Evolutionary conservation across 2,888 invertebrate species (phyloP), one percentile per base, ranked within the genome.

Genomic region (Patella pellucida): DNA sequence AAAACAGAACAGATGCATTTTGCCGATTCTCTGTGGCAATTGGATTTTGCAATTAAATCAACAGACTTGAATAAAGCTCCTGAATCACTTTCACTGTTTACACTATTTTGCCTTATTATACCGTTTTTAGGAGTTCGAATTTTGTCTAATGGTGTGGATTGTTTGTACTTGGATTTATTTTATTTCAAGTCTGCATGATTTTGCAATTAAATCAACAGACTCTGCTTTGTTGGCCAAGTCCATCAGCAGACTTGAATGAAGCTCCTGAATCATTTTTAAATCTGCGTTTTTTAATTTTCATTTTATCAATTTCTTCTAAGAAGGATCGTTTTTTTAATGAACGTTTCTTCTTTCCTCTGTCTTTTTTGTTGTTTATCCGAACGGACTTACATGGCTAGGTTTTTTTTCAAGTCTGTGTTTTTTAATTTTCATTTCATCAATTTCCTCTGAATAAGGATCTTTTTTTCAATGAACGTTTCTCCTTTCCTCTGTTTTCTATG

Each of bases 221-320:
- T 74, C 74, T 31, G 74, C 74, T 27, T 74, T 74, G 3, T 74
- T 68, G 9, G 74, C 50, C 11, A 69, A 68, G 50, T 51, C n/a
- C 14, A 69, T 74, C 74, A 69, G 69, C 68, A 31, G 68, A 69
- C 23, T 69, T 69, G 3, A 16, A 5, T 5, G 69, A n/a, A 19
- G 54, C 68, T 2, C 11, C 14, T 14, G 68, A n/a, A 62, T 74
- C 69, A 15, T 3, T 16, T 52, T 74, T 12, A 4, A 74, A 9
- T 3, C 69, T 14, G 7, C 12, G 16, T 3, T 52, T 7, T 68
- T 73, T 73, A 16, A 5, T 50, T 68, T 73, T 73, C n/a, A 73
- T 11, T 4, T 73, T 51, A 11, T 67, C 67, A 41, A 73, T 68
- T 73, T 73, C 73, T 50, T 67, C 73, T 16, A 67, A 23, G 7